A percentile compares a stretch with the other conserved stretches of the same genome.
These are phyloP conservation scores for Chymomyza amoena DNA, from an alignment of 2,888 invertebrate species.

Conservation along the genomic window DNA sequence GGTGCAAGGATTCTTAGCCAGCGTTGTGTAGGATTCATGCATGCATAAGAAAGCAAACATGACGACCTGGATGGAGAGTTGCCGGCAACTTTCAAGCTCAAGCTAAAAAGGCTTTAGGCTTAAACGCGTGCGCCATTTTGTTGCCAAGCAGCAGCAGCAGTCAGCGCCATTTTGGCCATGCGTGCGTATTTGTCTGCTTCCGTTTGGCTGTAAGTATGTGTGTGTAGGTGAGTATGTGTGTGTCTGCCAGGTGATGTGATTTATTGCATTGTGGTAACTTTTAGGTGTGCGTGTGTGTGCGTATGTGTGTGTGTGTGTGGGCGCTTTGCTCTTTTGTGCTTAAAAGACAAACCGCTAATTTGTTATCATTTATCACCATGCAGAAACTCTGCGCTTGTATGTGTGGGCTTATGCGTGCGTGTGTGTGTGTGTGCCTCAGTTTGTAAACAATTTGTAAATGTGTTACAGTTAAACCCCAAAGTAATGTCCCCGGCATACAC, in stretches of 20 bases:
- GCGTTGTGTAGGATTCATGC: slow-evolving; percentile 23
- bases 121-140: slow-evolving; percentile 5
- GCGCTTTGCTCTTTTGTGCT: slow-evolving; percentile 45
- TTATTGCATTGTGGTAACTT: slow-evolving; percentile 71
- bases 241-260: slow-evolving; percentile 62
- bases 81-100: neutral
- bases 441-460: slow-evolving; percentile 69
- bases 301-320: slow-evolving; percentile 24
- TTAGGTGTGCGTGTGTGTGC: slow-evolving; percentile 48
- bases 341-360: slow-evolving; percentile 61
- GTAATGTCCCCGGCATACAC: slow-evolving; percentile 47
- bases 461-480: slow-evolving; percentile 69
- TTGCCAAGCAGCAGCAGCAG: neutral
- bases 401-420: slow-evolving; percentile 11
- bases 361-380: slow-evolving; percentile 72
- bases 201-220: slow-evolving; percentile 8
- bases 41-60: slow-evolving; percentile 52
- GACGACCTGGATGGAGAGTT: neutral
- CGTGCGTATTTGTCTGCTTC: slow-evolving; percentile 12
- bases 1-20: neutral
- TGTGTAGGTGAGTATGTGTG: neutral
- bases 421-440: slow-evolving; percentile 37
- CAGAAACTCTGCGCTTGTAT: slow-evolving; percentile 25
- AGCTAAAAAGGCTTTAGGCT: neutral
- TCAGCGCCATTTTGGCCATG: slow-evolving; percentile 12